Percentiles rank a stretch among this genome's conserved stretches.
phyloP scores from a whole-genome alignment of 2,888 invertebrate species.

The Dicyrtoma fusca region DNA sequence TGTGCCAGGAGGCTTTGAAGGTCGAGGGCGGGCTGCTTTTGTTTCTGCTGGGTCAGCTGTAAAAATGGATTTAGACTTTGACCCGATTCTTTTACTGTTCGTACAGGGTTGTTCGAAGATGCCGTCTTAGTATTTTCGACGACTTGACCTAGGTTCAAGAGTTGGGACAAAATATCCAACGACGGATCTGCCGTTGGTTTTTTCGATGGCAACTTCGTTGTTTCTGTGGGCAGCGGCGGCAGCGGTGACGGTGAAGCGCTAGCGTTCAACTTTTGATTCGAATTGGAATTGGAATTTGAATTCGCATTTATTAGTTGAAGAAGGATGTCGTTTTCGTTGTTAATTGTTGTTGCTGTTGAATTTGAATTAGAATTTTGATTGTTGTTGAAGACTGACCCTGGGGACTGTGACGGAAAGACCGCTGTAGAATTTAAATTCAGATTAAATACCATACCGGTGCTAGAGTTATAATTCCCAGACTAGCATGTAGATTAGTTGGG shows the following conservation, averaged over 20 bases:
- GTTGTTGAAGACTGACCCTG: constrained; percentile 25
- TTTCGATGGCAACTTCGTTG: neutral
- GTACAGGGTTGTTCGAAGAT: constrained; percentile 64
- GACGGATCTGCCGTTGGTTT: constrained; percentile 40
- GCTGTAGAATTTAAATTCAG: neutral
- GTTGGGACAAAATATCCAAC: constrained; percentile 47
- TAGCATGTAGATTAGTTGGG: neutral
- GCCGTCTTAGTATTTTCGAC: constrained; percentile 59
- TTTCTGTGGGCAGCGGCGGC: no score
- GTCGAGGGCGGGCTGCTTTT: constrained; percentile 28
- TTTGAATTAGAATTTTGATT: constrained; percentile 9
- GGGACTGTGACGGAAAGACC: no score
- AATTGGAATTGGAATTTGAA: neutral
- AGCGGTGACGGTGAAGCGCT: neutral
- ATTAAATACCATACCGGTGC: no score
- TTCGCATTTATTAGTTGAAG: constrained; percentile 22
- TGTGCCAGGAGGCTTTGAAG: constrained; percentile 33
- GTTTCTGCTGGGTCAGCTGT: neutral
- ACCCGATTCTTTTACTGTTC: neutral
- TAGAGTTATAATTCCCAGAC: neutral
- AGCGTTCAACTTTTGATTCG: no score
- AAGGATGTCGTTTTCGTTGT: constrained; percentile 4
- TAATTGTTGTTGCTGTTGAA: constrained; percentile 3
- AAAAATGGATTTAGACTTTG: neutral
- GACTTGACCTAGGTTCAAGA: constrained; percentile 42